A percentile compares a stretch with the other conserved stretches of the same genome.
Conservation (phyloP, 2,797 vertebrate species). For the Buphagus erythrorhynchus region DNA sequence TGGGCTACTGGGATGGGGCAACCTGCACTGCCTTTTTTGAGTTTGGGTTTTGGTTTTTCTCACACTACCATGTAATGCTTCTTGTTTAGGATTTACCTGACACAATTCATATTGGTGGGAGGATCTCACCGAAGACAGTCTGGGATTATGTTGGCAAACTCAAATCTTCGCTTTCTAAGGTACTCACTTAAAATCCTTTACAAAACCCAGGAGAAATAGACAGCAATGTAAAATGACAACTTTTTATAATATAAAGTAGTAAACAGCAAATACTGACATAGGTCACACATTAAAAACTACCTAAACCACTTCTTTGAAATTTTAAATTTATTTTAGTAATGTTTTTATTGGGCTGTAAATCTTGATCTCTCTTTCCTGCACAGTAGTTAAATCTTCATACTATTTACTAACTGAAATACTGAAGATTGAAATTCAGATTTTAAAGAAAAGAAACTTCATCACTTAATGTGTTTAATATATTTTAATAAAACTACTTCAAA, state of each 20-base stretch:
- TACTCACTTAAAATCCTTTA: constrained; percentile 63
- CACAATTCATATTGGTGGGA: constrained; percentile 94
- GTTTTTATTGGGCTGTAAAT: neutral
- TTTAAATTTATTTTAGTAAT: neutral
- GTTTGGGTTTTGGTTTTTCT: neutral
- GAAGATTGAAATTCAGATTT: neutral
- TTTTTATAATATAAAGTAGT: neutral
- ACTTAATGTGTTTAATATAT: neutral
- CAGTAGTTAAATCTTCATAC: neutral
- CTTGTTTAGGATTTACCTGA: constrained; percentile 91
- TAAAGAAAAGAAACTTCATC: neutral
- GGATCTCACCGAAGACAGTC: constrained; percentile 94
- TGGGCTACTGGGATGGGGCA: neutral
- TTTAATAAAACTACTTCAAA: neutral
- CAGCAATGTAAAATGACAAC: neutral
- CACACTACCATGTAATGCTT: neutral
- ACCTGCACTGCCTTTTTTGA: neutral
- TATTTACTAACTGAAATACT: neutral
- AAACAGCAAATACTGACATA: neutral
- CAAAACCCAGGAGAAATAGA: neutral
- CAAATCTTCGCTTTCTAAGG: constrained; percentile 94
- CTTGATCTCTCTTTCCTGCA: neutral
- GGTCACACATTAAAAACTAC: neutral
- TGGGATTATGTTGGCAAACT: constrained; percentile 98
- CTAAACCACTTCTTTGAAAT: neutral